phyloP scores from a whole-genome alignment of 2,797 vertebrate species.

The Hozukius guyotensis region DNA sequence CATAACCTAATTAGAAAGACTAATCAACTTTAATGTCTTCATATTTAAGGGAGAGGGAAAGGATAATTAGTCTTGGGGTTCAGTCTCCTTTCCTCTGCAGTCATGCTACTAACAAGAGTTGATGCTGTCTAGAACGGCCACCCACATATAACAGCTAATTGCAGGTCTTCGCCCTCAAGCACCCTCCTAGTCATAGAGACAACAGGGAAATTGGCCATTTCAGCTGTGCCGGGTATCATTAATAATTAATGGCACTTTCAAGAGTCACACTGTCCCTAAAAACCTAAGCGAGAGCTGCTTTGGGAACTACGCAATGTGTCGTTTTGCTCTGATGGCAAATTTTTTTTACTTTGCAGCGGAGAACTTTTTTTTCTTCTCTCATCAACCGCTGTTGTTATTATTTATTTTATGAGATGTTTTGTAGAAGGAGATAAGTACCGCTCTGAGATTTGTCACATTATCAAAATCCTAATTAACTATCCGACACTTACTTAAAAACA shows the following conservation, averaged over 20 bases:
- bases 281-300: slow-evolving; percentile 59
- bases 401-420: slow-evolving; percentile 21
- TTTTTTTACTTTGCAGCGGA: slow-evolving; percentile 29
- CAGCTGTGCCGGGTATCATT: slow-evolving; percentile 77
- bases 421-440: neutral
- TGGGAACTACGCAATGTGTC: slow-evolving; percentile 43
- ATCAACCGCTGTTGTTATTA: slow-evolving; percentile 4
- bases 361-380: slow-evolving; percentile 1
- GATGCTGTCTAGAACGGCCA: slow-evolving; percentile 81
- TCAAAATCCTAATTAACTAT: slow-evolving; percentile 41
- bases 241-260: slow-evolving; percentile 82
- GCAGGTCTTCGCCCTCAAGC: slow-evolving; percentile 83
- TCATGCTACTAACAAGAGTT: slow-evolving; percentile 80
- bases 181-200: slow-evolving; percentile 79
- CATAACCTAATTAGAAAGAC: slow-evolving; percentile 86
- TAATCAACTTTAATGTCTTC: slow-evolving; percentile 86
- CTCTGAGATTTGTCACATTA: slow-evolving; percentile 42
- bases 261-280: slow-evolving; percentile 74
- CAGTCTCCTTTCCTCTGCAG: slow-evolving; percentile 73
- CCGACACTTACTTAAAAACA: neutral
- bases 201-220: slow-evolving; percentile 82
- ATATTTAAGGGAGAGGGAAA: slow-evolving; percentile 81
- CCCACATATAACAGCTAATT: slow-evolving; percentile 86
- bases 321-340: slow-evolving; percentile 46
- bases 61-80: slow-evolving; percentile 78